Percentiles rank a stretch among this genome's conserved stretches.
Evolutionary conservation across 2,888 invertebrate genomes (phyloP).

Genomic region (Sepioteuthis lessoniana): DNA sequence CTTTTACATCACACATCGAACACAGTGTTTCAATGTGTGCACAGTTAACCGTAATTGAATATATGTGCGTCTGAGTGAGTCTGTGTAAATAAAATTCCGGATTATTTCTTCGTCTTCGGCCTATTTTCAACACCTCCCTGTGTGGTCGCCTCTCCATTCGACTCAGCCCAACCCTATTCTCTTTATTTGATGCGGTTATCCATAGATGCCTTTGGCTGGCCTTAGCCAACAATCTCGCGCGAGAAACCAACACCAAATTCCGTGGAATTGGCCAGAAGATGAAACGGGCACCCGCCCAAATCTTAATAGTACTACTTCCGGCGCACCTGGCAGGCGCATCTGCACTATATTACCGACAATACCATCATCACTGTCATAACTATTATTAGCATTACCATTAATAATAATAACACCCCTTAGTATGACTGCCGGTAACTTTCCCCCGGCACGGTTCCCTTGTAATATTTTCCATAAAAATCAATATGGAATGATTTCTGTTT

Average conservation of each 20-base stretch:
- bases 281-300: neutral
- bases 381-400: neutral
- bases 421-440: neutral
- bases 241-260: constrained; percentile 15
- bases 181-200: neutral
- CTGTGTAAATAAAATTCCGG: neutral
- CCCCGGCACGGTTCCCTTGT: neutral
- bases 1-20: no score
- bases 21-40: no score
- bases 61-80: neutral
- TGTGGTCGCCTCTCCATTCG: neutral
- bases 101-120: neutral
- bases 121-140: neutral
- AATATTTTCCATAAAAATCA: neutral
- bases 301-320: neutral
- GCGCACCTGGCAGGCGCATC: neutral
- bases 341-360: neutral
- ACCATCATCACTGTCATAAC: neutral
- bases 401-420: neutral
- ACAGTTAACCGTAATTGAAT: neutral
- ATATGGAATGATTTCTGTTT: neutral
- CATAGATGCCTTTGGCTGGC: neutral
- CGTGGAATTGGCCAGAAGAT: neutral
- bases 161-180: neutral
- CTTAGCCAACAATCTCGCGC: neutral